Conservation (phyloP, 2,113 vertebrate genomes). For the Carlito syrichta region DNA sequence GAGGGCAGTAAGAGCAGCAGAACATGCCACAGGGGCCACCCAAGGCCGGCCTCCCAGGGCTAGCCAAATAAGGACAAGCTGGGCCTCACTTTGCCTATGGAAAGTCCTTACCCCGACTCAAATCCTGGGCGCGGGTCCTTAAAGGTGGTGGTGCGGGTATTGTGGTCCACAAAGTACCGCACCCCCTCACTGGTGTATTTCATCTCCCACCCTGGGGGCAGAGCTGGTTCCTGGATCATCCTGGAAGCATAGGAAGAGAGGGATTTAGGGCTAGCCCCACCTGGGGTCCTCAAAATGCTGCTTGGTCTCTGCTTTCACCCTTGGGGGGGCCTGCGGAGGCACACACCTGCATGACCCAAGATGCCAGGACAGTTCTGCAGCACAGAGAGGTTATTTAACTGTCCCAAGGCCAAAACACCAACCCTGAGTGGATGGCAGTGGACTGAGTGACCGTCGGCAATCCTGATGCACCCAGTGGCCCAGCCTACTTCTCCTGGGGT, state of each 20-base stretch:
- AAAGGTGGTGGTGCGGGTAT: constrained; percentile 97
- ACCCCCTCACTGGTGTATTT: constrained; percentile 98
- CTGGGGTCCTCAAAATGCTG: neutral
- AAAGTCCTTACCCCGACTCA: constrained; percentile 92
- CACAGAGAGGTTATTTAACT: neutral
- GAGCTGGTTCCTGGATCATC: constrained; percentile 98
- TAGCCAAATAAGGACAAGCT: neutral
- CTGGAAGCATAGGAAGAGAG: constrained; percentile 75
- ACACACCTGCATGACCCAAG: neutral
- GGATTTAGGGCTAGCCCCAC: neutral
- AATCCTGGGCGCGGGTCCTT: constrained; percentile 98
- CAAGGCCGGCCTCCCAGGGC: neutral
- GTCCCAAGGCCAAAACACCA: neutral
- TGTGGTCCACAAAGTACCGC: constrained; percentile 99
- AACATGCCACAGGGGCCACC: neutral
- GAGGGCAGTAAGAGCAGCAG: constrained; percentile 11
- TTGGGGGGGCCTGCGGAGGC: neutral
- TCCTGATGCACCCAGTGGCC: neutral
- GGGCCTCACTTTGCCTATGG: rapidly evolving
- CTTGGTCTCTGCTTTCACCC: neutral
- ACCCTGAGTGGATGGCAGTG: neutral
- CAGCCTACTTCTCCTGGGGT: neutral
- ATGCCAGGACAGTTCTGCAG: neutral
- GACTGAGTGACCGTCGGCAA: neutral
- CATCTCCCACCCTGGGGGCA: constrained; percentile 99